These are phyloP conservation scores for Corapipo altera DNA, from an alignment of 2,113 vertebrate species.

Conservation along the genomic window DNA sequence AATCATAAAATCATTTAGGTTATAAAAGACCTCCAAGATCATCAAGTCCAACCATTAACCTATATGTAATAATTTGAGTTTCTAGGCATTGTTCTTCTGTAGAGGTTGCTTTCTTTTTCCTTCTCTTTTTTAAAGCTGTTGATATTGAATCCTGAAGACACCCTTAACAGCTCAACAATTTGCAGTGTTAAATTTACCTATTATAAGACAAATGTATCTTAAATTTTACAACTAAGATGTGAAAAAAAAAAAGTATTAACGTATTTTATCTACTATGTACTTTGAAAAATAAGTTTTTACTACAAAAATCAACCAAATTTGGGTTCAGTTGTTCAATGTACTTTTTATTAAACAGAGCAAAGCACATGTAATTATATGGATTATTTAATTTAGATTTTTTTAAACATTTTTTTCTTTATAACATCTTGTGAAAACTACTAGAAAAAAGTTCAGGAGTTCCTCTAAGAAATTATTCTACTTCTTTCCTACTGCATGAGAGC, in stretches of 20 bases:
- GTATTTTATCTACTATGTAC: background rate
- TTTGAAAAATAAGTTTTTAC: background rate
- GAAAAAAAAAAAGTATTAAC: slow-evolving; percentile 37
- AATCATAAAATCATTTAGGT: background rate
- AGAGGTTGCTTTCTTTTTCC: background rate
- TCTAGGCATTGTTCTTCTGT: background rate
- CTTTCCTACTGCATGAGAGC: slow-evolving; percentile 49
- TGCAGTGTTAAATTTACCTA: background rate
- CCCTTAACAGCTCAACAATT: background rate
- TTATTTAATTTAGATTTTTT: background rate
- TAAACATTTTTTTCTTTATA: slow-evolving; percentile 8
- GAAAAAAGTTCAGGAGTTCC: slow-evolving; percentile 30
- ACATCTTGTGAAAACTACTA: slow-evolving; percentile 22
- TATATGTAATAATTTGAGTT: background rate
- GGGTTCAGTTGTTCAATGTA: background rate
- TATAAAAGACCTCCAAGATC: background rate
- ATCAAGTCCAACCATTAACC: background rate
- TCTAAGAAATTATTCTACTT: slow-evolving; percentile 54
- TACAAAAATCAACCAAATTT: background rate
- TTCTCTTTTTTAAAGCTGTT: background rate
- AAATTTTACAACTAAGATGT: background rate
- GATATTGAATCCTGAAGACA: background rate
- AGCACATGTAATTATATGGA: background rate
- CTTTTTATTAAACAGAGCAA: slow-evolving; percentile 20
- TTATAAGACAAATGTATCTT: background rate